These are phyloP conservation scores for Brachyopa scutellaris DNA, from an alignment of 2,888 invertebrate genomes.

Conservation along the genomic window DNA sequence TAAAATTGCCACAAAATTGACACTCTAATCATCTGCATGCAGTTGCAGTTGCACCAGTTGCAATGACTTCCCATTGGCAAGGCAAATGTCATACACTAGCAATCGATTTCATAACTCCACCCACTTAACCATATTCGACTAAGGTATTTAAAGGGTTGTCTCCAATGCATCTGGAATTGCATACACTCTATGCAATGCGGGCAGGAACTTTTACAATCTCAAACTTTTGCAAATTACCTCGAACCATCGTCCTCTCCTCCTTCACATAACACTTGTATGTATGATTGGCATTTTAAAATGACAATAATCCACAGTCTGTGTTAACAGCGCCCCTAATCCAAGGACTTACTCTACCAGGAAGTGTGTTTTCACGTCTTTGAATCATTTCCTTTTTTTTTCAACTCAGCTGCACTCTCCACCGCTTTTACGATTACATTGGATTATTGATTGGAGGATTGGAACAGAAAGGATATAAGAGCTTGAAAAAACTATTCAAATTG, in stretches of 20 bases:
- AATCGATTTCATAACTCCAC: slow-evolving; percentile 41
- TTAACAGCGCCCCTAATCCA: slow-evolving; percentile 66
- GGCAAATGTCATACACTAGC: slow-evolving; percentile 50
- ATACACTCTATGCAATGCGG: slow-evolving; percentile 58
- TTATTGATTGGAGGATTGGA: slow-evolving; percentile 18
- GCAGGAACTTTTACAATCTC: slow-evolving; percentile 31
- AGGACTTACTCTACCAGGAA: slow-evolving; percentile 47
- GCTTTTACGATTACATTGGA: slow-evolving; percentile 13
- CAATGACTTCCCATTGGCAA: slow-evolving; percentile 14
- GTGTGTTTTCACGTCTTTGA: slow-evolving; percentile 44
- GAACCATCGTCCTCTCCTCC: not conserved
- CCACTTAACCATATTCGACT: no score
- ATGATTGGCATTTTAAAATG: slow-evolving; percentile 57
- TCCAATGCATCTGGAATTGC: slow-evolving; percentile 21
- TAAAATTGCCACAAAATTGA: slow-evolving; percentile 58
- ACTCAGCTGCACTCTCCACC: not conserved
- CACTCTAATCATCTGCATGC: slow-evolving; percentile 46
- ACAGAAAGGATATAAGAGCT: slow-evolving; percentile 3
- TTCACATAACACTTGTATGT: no score
- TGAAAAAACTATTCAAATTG: slow-evolving; percentile 11
- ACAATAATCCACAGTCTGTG: slow-evolving; percentile 63
- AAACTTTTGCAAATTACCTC: slow-evolving; percentile 57
- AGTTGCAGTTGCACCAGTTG: slow-evolving; percentile 12
- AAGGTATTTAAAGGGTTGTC: no score
- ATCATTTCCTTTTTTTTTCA: slow-evolving; percentile 44